phyloP scores from a whole-genome alignment of 1,140 invertebrate genomes.

The Formica exsecta region DNA sequence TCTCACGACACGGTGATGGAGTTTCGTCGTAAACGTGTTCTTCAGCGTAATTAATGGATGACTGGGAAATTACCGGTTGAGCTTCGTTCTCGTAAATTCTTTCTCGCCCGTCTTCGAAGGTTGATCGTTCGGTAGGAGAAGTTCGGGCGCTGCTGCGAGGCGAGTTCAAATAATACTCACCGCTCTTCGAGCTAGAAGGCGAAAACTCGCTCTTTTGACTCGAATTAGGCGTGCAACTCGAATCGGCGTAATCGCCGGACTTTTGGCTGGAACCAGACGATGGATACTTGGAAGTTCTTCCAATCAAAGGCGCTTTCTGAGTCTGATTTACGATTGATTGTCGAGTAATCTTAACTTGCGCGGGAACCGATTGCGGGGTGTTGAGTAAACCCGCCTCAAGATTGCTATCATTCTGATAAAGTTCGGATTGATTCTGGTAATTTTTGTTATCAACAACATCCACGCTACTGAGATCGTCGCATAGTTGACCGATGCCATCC shows the following conservation, averaged over 20 bases:
- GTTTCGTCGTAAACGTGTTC: constrained; percentile 81
- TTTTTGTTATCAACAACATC: constrained; percentile 24
- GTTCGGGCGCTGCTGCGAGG: constrained; percentile 77
- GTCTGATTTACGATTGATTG: constrained; percentile 74
- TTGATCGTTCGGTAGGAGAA: constrained; percentile 65
- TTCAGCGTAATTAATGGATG: constrained; percentile 43
- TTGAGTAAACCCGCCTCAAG: constrained; percentile 60
- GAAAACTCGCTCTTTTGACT: constrained; percentile 85
- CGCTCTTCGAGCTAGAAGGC: constrained; percentile 83
- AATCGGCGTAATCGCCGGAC: constrained; percentile 83
- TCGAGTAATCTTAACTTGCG: constrained; percentile 76
- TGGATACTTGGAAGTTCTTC: constrained; percentile 79
- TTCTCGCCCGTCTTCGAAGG: constrained; percentile 52
- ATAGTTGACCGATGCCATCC: constrained; percentile 46
- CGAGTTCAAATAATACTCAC: constrained; percentile 83
- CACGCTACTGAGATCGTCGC: neutral
- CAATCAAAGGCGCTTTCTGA: constrained; percentile 66
- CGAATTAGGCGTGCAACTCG: constrained; percentile 83
- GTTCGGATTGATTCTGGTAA: constrained; percentile 49
- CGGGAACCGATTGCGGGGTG: constrained; percentile 73
- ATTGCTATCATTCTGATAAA: constrained; percentile 74
- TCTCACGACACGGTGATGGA: constrained; percentile 47
- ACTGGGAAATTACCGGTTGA: constrained; percentile 5
- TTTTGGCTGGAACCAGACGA: constrained; percentile 82
- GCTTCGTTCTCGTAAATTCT: constrained; percentile 67